Evolutionary conservation across 2,113 vertebrate species (phyloP).

Genomic region (Istiophorus platypterus): DNA sequence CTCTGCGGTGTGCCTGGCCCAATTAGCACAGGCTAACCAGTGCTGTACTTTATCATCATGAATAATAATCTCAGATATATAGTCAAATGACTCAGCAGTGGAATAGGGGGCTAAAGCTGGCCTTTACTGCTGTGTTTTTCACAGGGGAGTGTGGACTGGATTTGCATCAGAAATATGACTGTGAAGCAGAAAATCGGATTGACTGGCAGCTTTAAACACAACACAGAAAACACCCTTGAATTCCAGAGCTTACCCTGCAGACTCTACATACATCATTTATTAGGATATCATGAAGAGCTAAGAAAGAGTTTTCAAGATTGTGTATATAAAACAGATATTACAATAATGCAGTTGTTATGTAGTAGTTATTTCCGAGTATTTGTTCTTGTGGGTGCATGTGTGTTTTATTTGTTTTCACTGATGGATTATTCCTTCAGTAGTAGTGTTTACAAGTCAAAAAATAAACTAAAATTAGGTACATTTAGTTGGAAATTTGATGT

Average conservation of each 20-base stretch:
- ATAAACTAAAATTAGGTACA: background rate
- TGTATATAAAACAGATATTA: background rate
- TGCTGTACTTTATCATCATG: constrained; percentile 39
- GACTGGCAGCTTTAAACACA: constrained; percentile 17
- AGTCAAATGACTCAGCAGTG: constrained; percentile 36
- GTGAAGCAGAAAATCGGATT: constrained; percentile 28
- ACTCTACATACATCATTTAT: background rate
- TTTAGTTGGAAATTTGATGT: background rate
- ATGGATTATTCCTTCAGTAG: background rate
- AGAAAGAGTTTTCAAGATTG: background rate
- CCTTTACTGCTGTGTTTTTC: constrained; percentile 17
- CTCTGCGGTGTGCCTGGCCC: constrained; percentile 36
- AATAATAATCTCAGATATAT: constrained; percentile 54
- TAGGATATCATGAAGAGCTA: background rate
- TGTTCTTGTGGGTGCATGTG: background rate
- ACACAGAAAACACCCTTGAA: background rate
- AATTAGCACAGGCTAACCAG: constrained; percentile 55
- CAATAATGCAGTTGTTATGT: background rate
- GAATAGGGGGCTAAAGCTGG: constrained; percentile 3
- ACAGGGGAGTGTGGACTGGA: constrained; percentile 10
- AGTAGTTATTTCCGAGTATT: background rate
- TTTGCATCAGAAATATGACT: constrained; percentile 25
- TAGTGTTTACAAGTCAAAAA: background rate
- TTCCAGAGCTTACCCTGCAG: background rate
- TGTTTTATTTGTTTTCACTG: background rate